A percentile compares a stretch with the other conserved stretches of the same genome.
Evolutionary conservation across 2,888 invertebrate species (phyloP).

Genomic region (Laothoe populi): DNA sequence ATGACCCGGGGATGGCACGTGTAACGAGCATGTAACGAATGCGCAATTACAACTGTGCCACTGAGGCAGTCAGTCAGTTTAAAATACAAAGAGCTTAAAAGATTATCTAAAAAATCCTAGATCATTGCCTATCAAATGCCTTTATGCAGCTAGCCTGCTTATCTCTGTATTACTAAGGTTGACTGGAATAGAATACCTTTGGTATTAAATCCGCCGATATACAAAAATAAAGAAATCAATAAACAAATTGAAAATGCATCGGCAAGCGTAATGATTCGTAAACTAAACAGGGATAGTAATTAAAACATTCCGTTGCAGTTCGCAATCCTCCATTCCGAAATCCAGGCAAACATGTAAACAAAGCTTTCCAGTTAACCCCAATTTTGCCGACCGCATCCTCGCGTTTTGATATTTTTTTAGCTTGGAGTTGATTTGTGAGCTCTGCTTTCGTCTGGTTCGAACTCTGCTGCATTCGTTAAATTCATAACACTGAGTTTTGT

Average conservation of each 20-base stretch:
- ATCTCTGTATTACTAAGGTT: too few species aligned
- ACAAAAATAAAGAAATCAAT: too few species aligned
- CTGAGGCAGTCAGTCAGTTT: too few species aligned
- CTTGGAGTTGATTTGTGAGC: conserved; percentile 63
- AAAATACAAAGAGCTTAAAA: conserved; percentile 31
- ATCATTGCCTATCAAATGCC: neutral
- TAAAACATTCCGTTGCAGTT: conserved; percentile 57
- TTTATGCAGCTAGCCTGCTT: too few species aligned
- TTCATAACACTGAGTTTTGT: neutral
- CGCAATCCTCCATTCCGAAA: conserved; percentile 51
- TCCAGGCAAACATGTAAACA: conserved; percentile 66
- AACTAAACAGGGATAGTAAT: conserved; percentile 54
- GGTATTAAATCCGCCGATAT: too few species aligned
- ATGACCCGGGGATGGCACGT: too few species aligned
- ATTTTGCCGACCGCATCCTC: conserved; percentile 57
- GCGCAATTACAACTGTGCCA: too few species aligned
- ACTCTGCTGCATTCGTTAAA: conserved; percentile 38
- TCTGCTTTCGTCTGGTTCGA: conserved; percentile 50
- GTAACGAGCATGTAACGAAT: too few species aligned
- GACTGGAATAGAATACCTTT: too few species aligned
- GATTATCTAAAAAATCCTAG: conserved; percentile 37
- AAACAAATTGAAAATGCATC: conserved; percentile 22
- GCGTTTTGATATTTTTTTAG: conserved; percentile 56
- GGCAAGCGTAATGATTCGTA: conserved; percentile 48
- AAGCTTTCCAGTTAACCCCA: conserved; percentile 66